Base-by-base conservation (phyloP, 1,140 invertebrate genomes). In the Sesamia nonagrioides region DNA sequence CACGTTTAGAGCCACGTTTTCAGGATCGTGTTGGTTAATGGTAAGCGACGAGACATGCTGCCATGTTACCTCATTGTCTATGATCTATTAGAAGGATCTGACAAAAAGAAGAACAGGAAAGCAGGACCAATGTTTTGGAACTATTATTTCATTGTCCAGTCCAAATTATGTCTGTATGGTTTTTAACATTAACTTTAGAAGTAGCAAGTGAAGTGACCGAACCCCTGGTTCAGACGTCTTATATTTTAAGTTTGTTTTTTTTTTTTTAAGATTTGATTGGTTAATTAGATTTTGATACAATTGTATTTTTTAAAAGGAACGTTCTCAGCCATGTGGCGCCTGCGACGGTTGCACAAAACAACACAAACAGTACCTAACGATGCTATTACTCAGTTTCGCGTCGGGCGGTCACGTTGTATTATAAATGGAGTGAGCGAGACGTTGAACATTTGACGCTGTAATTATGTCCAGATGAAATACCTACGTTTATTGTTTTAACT, bases 361-460 rank as follows among this genome's bases (percentile, higher is more conserved):
- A 69, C 50, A 69, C 42, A 15, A 48, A 69, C 42, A 69, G 15
- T 69, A n/a, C n/a, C n/a, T n/a, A 69, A 48, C 66, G 66, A 69
- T n/a, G 66, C 66, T 69, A 27, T 69, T 69, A 21, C 42, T 69
- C 21, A 48, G 66, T 69, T 50, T 69, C 60, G 42, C 42, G 40
- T 45, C 40, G 40, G 15, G 17, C 61, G 63, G 63, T 68, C 63
- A 68, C 63, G 63, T 68, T 68, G 63, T 66, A 37, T 48, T n/a
- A n/a, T n/a, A n/a, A n/a, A n/a, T n/a, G 45, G 66, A 69, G 42
- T 3, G 27, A 42, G 50, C 17, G n/a, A 18, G 17, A 45, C 9
- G 7, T 11, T 18, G 18, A 15, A 42, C 13, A 50, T 48, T 48
- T 11, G 18, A 27, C 8, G 40, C 11, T 48, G 18, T 33, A 50